Evolutionary conservation across 2,113 vertebrate species (phyloP), one percentile per base, ranked within the genome.

Genomic region (Bucco capensis): DNA sequence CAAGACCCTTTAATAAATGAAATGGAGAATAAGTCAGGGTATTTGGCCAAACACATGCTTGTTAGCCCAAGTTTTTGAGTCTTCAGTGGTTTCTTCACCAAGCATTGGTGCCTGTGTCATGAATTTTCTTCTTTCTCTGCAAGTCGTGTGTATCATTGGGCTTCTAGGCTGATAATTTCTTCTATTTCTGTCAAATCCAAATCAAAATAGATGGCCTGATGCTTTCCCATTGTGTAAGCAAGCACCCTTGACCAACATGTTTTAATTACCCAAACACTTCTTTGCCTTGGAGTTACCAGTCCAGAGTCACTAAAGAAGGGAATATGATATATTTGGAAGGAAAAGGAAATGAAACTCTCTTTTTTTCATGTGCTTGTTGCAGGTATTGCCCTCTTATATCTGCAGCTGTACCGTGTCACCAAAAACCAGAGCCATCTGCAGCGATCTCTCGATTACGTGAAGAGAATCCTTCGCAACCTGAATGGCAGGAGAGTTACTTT

Each of bases 301-400:
- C 89, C 54, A 84, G 47, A 53, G 75, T 19, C 12, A 24, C 37
- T 56, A 19, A 81, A 82, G 38, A 58, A 17, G 5, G 44, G 6
- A 72, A 19, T 14, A 5, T 14, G 12, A n/a, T 74, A 22, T 4
- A 15, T 27, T 60, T 33, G 8, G 19, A 84, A 87, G 35, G 61
- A 57, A 38, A 80, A 77, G 19, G n/a, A 72, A 73, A 12, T 46
- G 14, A 74, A 62, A 21, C 54, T 17, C 85, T 2, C 70, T 90
- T 16, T 49, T 89, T 65, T 46, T 86, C 61, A 10, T 10, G 1
- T 76, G 71, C 25, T 81, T 16, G 0, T 95, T 95, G 74, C 77
- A 99, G 99, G 99, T 51, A 98, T 99, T 79, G 98, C 98, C 62
- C 97, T 99, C 49, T 95, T 99, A 47, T 99, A 99, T 95, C 97